Base-by-base conservation (phyloP, 2,888 invertebrate genomes). In the Phaedon cochleariae region DNA sequence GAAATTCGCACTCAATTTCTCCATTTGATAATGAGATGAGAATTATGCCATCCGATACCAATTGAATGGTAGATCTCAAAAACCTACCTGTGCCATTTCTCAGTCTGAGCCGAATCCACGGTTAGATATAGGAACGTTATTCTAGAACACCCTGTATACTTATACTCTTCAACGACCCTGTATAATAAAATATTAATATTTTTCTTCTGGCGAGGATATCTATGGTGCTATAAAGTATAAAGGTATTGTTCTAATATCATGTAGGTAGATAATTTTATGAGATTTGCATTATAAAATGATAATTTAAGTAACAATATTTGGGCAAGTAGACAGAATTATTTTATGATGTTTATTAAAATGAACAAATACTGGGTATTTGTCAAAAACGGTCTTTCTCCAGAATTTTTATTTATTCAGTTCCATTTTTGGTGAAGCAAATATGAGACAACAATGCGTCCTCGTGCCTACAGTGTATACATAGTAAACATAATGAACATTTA, bases 281-380 rank as follows among this genome's bases (percentile, higher is more conserved):
- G 41, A 15, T 41, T 41, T 7, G 57, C 57, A 62, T 41, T 60
- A 66, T 70, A 70, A 70, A 70, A 62, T 61, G 63, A 62, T 62
- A 69, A 68, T 67, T 71, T 71, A 63, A 68, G 53, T 64, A 65
- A 70, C 65, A 68, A 62, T 68, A 64, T 69, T 69, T 64, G 71
- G 67, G 64, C 66, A 65, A 65, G 71, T 69, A 71, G 68, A 73
- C 70, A 67, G 64, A 69, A 68, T 70, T 69, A 62, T 70, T 76
- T 77, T 76, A 77, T 74, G 73, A 76, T 76, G 76, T 77, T 77
- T 76, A 76, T 70, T 76, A 71, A 76, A 76, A 77, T 72, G 73
- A 77, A 73, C 75, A 77, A 76, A 76, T 71, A 76, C 57, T 51
- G 64, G 65, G 66, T 76, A 74, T 76, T 75, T 76, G 73, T 70